Base-by-base conservation (phyloP, 2,888 invertebrate species). In the Lepetodrilus schrolli region DNA sequence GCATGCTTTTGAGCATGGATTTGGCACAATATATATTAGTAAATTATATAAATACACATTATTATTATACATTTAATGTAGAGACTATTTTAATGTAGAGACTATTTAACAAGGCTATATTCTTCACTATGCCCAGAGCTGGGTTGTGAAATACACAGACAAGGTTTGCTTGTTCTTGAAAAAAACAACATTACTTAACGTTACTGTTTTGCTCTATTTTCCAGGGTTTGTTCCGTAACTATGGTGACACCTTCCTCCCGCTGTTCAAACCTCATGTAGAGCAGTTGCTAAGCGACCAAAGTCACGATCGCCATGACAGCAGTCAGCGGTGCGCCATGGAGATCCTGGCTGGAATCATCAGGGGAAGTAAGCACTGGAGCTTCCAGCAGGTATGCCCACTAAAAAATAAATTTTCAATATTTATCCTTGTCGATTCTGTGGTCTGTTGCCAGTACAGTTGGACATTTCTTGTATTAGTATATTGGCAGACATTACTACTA, bases 331-430 rank as follows among this genome's bases (percentile, higher is more conserved):
- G 95, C 90, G 96, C 95, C 0, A 93, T 96, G 0, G 97, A 97
- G 91, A 93, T 95, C 49, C 92, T 95, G 2, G 93, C 95, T n/a
- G 93, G 95, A 0, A 90, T 95, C 0, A 92, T 97, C 21, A 92
- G 94, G n/a, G 96, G 96, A 1, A 93, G 94, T 26, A 94, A 96
- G 81, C 95, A 95, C 90, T 96, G 96, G 96, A 91, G 93, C 0
- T 94, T 93, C 79, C 91, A 92, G 0, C 93, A 88, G 87, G 89
- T 90, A 74, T n/a, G 23, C 13, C n/a, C 13, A n/a, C n/a, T n/a
- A n/a, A n/a, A n/a, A n/a, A n/a, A n/a, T n/a, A n/a, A n/a, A 17
- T 47, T 17, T 2, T 47, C 17, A 17, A 47, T 47, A 4, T 2
- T 17, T 7, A n/a, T 47, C 47, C 17, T 7, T 4, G 13, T 47